These are phyloP conservation scores for Mercenaria mercenaria DNA, from an alignment of 1,140 invertebrate genomes.

Conservation along the genomic window DNA sequence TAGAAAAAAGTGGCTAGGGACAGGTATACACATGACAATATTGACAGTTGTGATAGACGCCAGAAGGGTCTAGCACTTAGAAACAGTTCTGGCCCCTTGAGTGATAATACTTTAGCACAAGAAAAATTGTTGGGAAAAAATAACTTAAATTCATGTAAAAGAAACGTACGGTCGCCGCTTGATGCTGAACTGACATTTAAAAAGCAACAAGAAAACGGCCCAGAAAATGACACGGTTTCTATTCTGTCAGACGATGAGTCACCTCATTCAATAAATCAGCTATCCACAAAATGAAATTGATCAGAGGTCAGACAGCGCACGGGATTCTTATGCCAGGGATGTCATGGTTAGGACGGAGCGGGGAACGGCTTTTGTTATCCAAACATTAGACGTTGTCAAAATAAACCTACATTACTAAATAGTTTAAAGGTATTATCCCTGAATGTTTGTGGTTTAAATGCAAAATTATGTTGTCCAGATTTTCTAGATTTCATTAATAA, in stretches of 20 bases:
- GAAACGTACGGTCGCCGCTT: background rate
- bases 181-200: background rate
- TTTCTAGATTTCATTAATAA: slow-evolving; percentile 32
- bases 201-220: background rate
- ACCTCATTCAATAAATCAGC: background rate
- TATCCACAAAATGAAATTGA: background rate
- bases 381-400: background rate
- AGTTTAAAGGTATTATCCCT: slow-evolving; percentile 44
- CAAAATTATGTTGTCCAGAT: slow-evolving; percentile 39
- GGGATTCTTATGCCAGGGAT: background rate
- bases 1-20: too few species aligned
- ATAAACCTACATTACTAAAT: background rate
- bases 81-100: too few species aligned
- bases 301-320: background rate
- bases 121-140: too few species aligned
- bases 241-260: background rate
- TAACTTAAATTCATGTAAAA: background rate
- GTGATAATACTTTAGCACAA: too few species aligned
- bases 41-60: too few species aligned
- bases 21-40: too few species aligned
- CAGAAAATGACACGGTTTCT: background rate
- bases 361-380: background rate
- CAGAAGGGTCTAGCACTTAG: too few species aligned
- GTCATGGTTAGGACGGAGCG: background rate
- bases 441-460: slow-evolving; percentile 53